Base-by-base conservation (phyloP, 2,888 invertebrate species). In the Ophion costatus region DNA sequence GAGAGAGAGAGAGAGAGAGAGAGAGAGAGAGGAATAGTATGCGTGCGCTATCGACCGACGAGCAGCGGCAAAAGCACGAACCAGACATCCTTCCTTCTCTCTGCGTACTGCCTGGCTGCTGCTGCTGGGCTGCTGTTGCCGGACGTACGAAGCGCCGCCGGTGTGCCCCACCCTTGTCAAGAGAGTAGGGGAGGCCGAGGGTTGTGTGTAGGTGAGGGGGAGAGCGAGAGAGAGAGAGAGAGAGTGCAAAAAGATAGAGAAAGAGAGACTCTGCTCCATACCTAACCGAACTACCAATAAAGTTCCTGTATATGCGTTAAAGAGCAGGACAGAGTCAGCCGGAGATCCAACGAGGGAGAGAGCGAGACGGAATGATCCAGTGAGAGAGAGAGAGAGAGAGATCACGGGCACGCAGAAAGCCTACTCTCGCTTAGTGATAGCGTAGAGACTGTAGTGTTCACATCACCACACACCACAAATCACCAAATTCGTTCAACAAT, bases 391-490 rank as follows among this genome's bases (percentile, higher is more conserved):
- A 64, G 80, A 76, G 80, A 81, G 75, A 76, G 80, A 82, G 70
- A 80, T 83, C 86, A 82, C 86, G 88, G 75, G 84, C 86, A 90
- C 89, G 89, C 89, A 89, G 90, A 89, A 90, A 73, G 79, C 83
- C 79, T 75, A 66, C 89, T 88, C 89, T 88, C 89, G 92, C 91
- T 93, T 92, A 93, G 93, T 92, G 93, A 93, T 93, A 93, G 92
- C 92, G 92, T 92, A 92, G 92, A 92, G 91, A 91, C 90, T 91
- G 92, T 92, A 91, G 92, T 90, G 93, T 91, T 90, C 91, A 88
- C 91, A 90, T 92, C 91, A 86, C 77, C 82, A 81, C 82, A 76
- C 76, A 66, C 69, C 77, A 77, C 67, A 74, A 75, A 86, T 82
- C 73, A 70, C 57, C 77, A 73, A 79, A 80, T 77, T 82, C 77